Evolutionary conservation across 2,797 vertebrate genomes (phyloP), one percentile per base, ranked within the genome.

Genomic region (Nannoperca australis): DNA sequence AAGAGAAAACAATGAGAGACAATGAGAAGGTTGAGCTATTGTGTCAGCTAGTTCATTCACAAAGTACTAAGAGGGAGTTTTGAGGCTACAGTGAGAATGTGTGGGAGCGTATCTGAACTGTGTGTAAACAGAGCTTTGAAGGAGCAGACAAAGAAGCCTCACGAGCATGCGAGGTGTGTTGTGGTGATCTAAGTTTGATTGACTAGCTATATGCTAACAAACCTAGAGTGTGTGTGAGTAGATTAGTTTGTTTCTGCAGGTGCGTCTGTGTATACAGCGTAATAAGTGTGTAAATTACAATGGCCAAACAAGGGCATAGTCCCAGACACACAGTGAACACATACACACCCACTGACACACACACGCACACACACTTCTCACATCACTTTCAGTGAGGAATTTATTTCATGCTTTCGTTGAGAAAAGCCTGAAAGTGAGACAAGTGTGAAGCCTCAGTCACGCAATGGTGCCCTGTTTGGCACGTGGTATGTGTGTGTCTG

Each of bases 381-480:
- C 82, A 83, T 90, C 89, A 87, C 91, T 92, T 83, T 68, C 79
- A 77, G 81, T 84, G 81, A 91, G 56, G 63, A 44, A 47, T 78
- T 85, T 75, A 84, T 85, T 88, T 91, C 81, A 82, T 89, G 88
- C 84, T 91, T 89, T 89, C 78, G 58, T 84, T 89, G 83, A 89
- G 87, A 91, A 87, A 38, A 38, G 11, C 24, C 24, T 90, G 79
- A 85, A 67, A 92, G 83, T 89, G 73, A 77, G 85, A 66, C 82
- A 92, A 82, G 86, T 92, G 91, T 85, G 85, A 92, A 90, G 88
- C 82, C 88, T 86, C 86, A 89, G 91, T 93, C 93, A 94, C 88
- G 90, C 93, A 87, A 93, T 83, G 83, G 55, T 34, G 13, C 77
- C 70, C 62, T 50, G 34, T 81, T 73, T 63, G 54, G 51, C 47